Conservation (phyloP, 1,140 invertebrate species). For the Euschistus heros region DNA sequence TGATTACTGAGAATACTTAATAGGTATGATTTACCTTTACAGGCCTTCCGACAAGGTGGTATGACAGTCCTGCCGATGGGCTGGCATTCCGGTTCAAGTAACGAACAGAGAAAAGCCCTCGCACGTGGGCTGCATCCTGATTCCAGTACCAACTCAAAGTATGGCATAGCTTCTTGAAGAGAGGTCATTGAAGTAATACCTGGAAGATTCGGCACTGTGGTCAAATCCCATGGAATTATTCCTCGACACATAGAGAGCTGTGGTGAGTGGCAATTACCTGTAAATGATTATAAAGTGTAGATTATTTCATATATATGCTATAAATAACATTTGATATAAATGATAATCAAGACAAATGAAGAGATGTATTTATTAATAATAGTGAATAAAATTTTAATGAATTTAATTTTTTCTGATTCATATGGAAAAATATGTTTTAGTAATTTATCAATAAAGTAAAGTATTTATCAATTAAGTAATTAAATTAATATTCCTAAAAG, state of each 20-base stretch:
- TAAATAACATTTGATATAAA: no score
- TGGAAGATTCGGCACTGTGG: conserved; percentile 37
- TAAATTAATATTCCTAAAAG: no score
- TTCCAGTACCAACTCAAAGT: conserved; percentile 43
- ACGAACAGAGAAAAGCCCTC: conserved; percentile 47
- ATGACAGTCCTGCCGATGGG: conserved; percentile 43
- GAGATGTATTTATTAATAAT: no score
- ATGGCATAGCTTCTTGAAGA: conserved; percentile 38
- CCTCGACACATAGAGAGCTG: conserved; percentile 39
- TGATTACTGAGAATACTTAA: neutral
- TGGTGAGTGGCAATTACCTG: conserved; percentile 29
- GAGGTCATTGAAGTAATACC: conserved; percentile 32
- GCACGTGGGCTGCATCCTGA: conserved; percentile 50
- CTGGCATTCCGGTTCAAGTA: conserved; percentile 53
- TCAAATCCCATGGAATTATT: conserved; percentile 50
- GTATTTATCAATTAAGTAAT: no score
- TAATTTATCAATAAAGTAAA: no score
- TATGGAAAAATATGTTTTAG: no score
- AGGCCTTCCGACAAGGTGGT: conserved; percentile 51
- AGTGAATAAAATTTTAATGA: no score
- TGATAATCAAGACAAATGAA: no score
- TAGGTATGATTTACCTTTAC: conserved; percentile 41
- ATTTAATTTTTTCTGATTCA: no score
- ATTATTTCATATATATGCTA: no score
- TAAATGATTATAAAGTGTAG: neutral